Conservation (phyloP, 2,797 vertebrate genomes). For the Malurus splendens region DNA sequence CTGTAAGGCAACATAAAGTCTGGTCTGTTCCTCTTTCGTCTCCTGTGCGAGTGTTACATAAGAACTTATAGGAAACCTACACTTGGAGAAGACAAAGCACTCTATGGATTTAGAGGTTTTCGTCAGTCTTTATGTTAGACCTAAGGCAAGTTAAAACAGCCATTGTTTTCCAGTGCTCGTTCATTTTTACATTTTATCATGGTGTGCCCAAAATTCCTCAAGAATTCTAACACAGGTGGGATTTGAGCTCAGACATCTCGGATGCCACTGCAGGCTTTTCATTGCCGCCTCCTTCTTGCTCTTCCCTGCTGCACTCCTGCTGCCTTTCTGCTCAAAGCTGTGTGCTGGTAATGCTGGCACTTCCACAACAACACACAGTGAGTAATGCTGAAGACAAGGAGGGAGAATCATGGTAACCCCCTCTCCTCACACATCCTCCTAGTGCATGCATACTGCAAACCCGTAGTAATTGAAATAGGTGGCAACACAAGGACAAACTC, state of each 20-base stretch:
- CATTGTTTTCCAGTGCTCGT: neutral
- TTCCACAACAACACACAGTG: fast-evolving
- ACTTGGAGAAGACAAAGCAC: neutral
- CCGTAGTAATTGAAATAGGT: neutral
- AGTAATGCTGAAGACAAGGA: neutral
- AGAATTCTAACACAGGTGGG: neutral
- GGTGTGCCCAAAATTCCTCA: neutral
- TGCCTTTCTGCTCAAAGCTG: neutral
- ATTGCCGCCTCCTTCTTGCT: neutral
- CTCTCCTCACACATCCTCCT: neutral
- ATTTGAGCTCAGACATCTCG: neutral
- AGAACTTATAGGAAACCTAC: neutral
- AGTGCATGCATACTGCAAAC: neutral
- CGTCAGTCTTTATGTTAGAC: neutral
- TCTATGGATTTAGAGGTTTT: neutral
- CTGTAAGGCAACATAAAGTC: neutral
- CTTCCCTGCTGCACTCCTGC: neutral
- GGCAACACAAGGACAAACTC: neutral
- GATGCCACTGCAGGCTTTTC: neutral
- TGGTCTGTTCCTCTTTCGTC: neutral
- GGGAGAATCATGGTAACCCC: neutral
- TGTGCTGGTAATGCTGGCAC: neutral
- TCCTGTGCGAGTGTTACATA: neutral
- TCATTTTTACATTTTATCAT: neutral
- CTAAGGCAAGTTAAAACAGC: neutral